Conservation (phyloP, 2,888 invertebrate genomes). For the Erebia epiphron region DNA sequence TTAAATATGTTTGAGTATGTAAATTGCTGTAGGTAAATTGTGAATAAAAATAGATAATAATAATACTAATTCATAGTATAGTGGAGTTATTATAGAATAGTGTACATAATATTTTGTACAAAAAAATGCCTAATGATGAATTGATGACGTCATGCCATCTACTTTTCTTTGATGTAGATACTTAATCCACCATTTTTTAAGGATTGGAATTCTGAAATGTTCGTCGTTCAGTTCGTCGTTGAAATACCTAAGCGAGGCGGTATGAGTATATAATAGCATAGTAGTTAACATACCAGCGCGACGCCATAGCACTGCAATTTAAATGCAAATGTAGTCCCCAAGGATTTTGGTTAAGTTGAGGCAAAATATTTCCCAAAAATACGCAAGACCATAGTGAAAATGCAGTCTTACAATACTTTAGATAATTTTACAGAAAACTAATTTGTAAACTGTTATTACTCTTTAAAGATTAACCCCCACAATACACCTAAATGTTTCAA, state of each 20-base stretch:
- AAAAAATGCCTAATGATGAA: no score
- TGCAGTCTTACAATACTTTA: background rate
- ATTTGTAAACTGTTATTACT: background rate
- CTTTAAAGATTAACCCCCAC: no score
- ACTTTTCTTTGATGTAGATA: background rate
- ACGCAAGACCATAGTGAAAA: background rate
- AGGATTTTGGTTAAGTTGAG: slow-evolving; percentile 1
- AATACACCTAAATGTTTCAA: no score
- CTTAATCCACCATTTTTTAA: no score
- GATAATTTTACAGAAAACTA: slow-evolving; percentile 1
- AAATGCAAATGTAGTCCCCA: slow-evolving; percentile 5
- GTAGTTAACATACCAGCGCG: background rate
- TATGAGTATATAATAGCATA: background rate
- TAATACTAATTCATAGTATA: no score
- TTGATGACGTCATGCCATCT: background rate
- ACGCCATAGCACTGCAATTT: slow-evolving; percentile 1
- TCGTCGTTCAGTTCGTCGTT: background rate
- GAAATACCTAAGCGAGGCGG: background rate
- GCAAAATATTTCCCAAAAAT: slow-evolving; percentile 1
- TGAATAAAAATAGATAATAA: no score
- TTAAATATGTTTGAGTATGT: no score
- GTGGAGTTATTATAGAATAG: no score
- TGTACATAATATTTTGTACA: no score
- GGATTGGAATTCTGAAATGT: background rate
- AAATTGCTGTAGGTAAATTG: no score